A percentile compares a stretch with the other conserved stretches of the same genome.
Conservation (phyloP, 2,888 invertebrate genomes). For the Atethmia centrago region DNA sequence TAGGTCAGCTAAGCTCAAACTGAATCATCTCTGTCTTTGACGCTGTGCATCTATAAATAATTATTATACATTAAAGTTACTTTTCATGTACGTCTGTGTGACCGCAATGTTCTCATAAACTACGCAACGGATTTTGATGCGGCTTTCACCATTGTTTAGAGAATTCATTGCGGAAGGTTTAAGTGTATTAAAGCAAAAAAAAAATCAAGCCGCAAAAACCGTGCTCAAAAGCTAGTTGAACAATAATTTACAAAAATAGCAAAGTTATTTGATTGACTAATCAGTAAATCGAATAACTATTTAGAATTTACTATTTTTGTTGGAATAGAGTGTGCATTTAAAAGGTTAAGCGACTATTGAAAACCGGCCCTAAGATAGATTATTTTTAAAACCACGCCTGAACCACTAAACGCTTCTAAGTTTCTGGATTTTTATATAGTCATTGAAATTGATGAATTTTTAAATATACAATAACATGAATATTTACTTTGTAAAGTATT, state of each 20-base stretch:
- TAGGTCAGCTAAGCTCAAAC: not conserved
- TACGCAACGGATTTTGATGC: not conserved
- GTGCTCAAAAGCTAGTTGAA: not conserved
- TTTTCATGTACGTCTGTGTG: not conserved
- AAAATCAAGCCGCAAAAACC: not conserved
- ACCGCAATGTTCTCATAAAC: not conserved
- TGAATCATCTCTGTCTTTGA: not conserved
- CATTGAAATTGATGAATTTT: no score
- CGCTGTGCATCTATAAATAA: no score
- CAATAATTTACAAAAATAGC: not conserved
- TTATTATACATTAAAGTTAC: not conserved
- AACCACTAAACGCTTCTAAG: no score
- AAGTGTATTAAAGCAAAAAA: not conserved
- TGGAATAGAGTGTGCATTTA: no score
- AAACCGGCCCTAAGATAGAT: no score
- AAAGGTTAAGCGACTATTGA: no score
- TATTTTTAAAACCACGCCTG: no score
- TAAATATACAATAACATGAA: no score
- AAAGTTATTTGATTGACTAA: not conserved
- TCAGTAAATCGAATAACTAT: no score
- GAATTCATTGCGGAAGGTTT: not conserved
- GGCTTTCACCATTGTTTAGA: not conserved
- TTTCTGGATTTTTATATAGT: no score
- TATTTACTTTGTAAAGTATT: no score
- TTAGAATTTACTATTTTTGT: no score